Conservation (phyloP, 2,113 vertebrate genomes). For the Sylvia atricapilla region DNA sequence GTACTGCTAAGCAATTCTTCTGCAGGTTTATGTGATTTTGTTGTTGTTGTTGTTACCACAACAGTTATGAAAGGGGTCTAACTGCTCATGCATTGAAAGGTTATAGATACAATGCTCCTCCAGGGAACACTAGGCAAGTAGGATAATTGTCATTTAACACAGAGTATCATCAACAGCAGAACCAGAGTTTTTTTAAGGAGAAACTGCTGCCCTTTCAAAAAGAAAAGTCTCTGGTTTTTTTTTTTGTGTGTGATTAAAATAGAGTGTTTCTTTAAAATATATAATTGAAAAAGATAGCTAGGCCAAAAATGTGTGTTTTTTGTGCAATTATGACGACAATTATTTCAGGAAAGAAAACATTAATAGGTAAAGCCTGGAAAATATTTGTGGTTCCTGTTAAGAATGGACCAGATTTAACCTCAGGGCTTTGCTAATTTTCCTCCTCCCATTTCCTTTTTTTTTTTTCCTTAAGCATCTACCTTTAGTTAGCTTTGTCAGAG, state of each 20-base stretch:
- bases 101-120: neutral
- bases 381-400: constrained; percentile 40
- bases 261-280: neutral
- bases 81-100: neutral
- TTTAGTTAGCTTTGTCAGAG: neutral
- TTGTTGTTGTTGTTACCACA: neutral
- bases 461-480: neutral
- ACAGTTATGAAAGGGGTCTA: neutral
- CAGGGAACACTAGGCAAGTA: neutral
- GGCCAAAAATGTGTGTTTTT: neutral
- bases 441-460: neutral
- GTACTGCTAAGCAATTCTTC: neutral
- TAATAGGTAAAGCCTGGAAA: constrained; percentile 4
- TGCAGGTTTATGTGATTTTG: constrained; percentile 9
- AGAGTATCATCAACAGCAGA: neutral
- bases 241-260: neutral
- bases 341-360: constrained; percentile 24
- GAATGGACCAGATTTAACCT: constrained; percentile 38
- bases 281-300: neutral
- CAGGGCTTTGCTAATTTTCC: constrained; percentile 21
- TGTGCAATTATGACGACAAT: neutral
- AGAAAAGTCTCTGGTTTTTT: neutral
- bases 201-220: neutral
- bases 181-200: neutral
- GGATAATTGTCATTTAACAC: neutral